These are phyloP conservation scores for Scolopax rusticola DNA, from an alignment of 2,797 vertebrate genomes.

Conservation along the genomic window DNA sequence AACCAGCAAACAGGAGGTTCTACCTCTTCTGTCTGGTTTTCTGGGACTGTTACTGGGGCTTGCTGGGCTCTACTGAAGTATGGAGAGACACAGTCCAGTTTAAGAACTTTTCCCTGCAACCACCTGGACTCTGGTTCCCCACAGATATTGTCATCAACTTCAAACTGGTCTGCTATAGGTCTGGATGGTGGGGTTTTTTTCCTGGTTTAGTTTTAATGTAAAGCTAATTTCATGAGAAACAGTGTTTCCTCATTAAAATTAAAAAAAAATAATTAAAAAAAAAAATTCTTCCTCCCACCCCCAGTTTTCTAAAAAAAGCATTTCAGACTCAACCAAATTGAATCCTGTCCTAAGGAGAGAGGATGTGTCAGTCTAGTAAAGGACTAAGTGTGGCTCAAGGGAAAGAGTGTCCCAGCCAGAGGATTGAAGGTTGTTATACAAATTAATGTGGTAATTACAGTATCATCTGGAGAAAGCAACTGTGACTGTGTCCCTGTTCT, in stretches of 20 bases:
- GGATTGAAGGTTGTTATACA: constrained; percentile 65
- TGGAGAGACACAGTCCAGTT: background rate
- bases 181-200: background rate
- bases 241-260: background rate
- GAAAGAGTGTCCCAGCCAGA: constrained; percentile 50
- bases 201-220: background rate
- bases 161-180: background rate
- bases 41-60: background rate
- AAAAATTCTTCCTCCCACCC: accelerated
- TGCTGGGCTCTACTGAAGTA: background rate
- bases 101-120: background rate
- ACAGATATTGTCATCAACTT: background rate
- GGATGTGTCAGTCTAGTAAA: constrained; percentile 1
- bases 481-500: constrained; percentile 51
- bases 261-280: background rate
- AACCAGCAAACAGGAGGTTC: background rate
- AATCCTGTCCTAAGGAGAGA: background rate
- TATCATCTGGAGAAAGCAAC: constrained; percentile 69
- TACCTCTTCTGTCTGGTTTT: background rate
- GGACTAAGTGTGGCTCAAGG: constrained; percentile 42
- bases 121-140: background rate
- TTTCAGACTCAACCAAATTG: background rate
- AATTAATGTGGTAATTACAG: constrained; percentile 71
- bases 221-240: background rate
- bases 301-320: accelerated